These are phyloP conservation scores for Drosophila affinis DNA, from an alignment of 2,888 invertebrate genomes.

Conservation along the genomic window DNA sequence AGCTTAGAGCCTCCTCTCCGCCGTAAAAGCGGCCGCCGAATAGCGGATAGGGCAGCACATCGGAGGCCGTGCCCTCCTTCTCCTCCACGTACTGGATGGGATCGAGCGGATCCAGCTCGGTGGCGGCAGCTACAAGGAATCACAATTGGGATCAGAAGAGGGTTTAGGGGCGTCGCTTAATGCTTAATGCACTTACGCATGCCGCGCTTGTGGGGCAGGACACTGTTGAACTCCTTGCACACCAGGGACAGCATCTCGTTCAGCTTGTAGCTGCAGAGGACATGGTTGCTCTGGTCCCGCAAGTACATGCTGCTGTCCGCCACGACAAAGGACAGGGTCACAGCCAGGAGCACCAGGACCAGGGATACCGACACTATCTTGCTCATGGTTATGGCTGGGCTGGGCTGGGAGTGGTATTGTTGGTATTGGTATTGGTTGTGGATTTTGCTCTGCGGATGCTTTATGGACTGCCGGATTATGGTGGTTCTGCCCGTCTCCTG, in stretches of 20 bases:
- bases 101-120: constrained; percentile 49
- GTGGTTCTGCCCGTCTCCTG: constrained; percentile 9
- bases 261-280: constrained; percentile 53
- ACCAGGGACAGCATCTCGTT: constrained; percentile 46
- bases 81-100: constrained; percentile 63
- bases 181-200: constrained; percentile 58
- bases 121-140: constrained; percentile 10
- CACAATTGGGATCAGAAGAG: not conserved
- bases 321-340: constrained; percentile 27
- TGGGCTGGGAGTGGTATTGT: not conserved
- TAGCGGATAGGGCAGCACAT: constrained; percentile 40
- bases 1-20: constrained; percentile 46
- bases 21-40: constrained; percentile 42
- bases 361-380: constrained; percentile 46
- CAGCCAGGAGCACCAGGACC: constrained; percentile 16
- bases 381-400: constrained; percentile 46
- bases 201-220: constrained; percentile 49
- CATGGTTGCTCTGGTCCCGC: constrained; percentile 1
- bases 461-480: constrained; percentile 2
- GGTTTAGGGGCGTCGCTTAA: not conserved
- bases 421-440: not conserved
- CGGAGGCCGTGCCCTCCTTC: constrained; percentile 46
- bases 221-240: constrained; percentile 46
- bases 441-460: not conserved
- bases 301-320: constrained; percentile 16